Percentiles rank a stretch among this genome's conserved stretches.
Conservation (phyloP, 2,113 vertebrate species). For the Antechinus flavipes region DNA sequence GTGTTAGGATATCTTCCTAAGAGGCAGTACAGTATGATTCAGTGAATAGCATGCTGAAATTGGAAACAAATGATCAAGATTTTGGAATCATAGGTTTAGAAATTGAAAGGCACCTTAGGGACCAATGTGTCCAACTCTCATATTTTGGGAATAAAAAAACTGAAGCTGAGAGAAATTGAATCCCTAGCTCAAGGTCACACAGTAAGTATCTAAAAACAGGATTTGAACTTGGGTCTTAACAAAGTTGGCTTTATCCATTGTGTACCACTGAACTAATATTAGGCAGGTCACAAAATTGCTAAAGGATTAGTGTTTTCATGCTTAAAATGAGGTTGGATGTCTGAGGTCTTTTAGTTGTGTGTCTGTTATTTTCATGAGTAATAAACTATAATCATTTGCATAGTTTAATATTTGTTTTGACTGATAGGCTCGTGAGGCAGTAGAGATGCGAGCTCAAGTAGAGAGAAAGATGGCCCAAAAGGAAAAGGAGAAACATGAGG, state of each 20-base stretch:
- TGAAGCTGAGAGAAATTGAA: neutral
- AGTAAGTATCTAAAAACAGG: neutral
- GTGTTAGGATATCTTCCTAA: neutral
- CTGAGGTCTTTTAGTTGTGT: neutral
- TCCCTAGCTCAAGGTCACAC: neutral
- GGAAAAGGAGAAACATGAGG: conserved; percentile 98
- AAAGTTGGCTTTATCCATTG: neutral
- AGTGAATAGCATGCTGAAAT: neutral
- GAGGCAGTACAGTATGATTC: neutral
- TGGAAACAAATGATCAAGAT: neutral
- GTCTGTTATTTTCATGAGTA: neutral
- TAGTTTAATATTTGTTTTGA: conserved; percentile 33
- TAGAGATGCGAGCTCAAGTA: conserved; percentile 99
- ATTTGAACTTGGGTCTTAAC: neutral
- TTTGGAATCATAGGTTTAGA: neutral
- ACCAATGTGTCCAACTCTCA: neutral
- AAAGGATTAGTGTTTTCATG: neutral
- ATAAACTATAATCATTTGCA: neutral
- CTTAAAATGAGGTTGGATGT: neutral
- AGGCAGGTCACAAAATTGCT: neutral
- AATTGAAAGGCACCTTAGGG: neutral
- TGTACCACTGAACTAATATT: neutral
- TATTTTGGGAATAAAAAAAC: neutral
- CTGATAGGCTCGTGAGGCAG: conserved; percentile 94
- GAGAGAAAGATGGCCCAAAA: conserved; percentile 99